Evolutionary conservation across 1,140 invertebrate species (phyloP), one percentile per base, ranked within the genome.

Genomic region (Drosophila nigrodunni): DNA sequence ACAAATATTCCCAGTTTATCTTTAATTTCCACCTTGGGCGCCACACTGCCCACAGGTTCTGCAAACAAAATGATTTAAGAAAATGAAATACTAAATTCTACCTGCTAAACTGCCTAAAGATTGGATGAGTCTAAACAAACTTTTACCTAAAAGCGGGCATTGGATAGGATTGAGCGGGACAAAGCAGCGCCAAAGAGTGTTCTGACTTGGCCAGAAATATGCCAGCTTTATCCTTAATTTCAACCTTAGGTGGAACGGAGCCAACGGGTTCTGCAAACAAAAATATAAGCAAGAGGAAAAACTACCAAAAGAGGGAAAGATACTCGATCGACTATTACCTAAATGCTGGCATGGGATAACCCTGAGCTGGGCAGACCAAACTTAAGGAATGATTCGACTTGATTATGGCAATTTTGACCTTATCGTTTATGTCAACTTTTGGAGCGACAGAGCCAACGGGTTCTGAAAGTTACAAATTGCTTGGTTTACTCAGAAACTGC

Each of bases 131-230:
- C 13, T 3, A 7, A 15, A 30, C 8, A 11, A n/a, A 18, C 10
- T 34, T 15, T 86, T 93, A 94, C 94, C 94, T 94, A 93, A 93
- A 94, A 67, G 94, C 90, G 55, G 94, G 94, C 80, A 94, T 93
- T 70, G 96, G 96, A 93, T 94, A 96, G n/a, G 94, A 95, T 93
- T 97, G 96, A 41, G 95, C 95, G 85, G 95, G 95, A 89, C 95
- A 96, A 9, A 96, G 93, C 52, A 96, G 91, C 2, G 93, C 94
- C 57, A 94, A 91, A 11, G 90, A 91, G 21, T 90, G 54, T 6
- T 88, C 83, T 2, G 94, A 92, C 0, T 59, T 57, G 25, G 80
- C 78, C 34, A 74, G 18, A 39, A 83, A 91, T 1, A 89, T 95
- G 7, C 82, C 83, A 7, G 54, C 34, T 49, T 94, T 93, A 57